Base-by-base conservation (phyloP, 2,888 invertebrate genomes). In the Lysandra bellargus region DNA sequence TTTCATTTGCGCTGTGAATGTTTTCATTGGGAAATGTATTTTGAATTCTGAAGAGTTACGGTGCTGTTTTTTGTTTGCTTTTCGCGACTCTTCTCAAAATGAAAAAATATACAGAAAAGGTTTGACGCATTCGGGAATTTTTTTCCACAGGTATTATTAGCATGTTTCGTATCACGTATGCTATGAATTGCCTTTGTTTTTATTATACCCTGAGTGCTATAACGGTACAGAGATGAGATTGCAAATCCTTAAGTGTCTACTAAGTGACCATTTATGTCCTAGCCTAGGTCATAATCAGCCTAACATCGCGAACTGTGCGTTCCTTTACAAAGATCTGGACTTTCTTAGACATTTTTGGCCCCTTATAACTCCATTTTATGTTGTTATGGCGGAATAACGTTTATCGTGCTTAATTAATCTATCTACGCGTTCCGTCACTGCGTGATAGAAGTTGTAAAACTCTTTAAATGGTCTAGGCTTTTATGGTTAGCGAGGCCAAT, bases 401-500 rank as follows among this genome's bases (percentile, higher is more conserved):
- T 17, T 69, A 33, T 69, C 69, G 69, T 4, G 17, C 33, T 17
- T 69, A 69, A 69, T 69, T 69, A 69, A 37, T 69, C 69, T 33
- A 2, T 37, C 14, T 37, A 30, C 33, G 64, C 69, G 33, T 69
- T 69, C 69, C 33, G 69, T 69, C 37, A 69, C 37, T 69, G 69
- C 69, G 69, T 17, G 69, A 69, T 69, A 69, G 33, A 37, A 69
- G 69, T 37, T 69, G 69, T 69, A 17, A 69, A 69, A 37, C 33
- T 69, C 69, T 69, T 69, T 69, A 37, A 69, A 17, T 37, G 33
- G 69, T 17, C 69, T 37, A 33, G 69, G 69, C 69, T 69, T 69
- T 69, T 69, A 69, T 69, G 69, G 69, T 9, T 33, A 33, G 69
- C 23, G 30, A 69, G 69, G 69, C 69, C 69, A 69, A 64, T 69